Evolutionary conservation across 2,113 vertebrate species (phyloP).

Genomic region (Mystacornis crossleyi): DNA sequence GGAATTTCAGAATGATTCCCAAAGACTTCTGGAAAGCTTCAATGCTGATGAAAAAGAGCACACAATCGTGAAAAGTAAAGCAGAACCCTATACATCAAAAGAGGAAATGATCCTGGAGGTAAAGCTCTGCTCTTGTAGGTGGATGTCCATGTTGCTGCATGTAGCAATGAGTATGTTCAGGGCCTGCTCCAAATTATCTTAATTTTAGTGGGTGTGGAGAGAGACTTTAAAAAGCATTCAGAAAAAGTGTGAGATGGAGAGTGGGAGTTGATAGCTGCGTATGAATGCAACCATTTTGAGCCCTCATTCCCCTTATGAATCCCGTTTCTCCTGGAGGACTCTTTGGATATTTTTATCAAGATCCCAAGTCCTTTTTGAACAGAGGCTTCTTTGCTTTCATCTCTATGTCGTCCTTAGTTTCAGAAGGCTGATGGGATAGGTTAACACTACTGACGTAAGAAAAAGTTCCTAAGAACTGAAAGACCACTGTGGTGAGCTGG

Average conservation of each 20-base stretch:
- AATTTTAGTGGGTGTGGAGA: background rate
- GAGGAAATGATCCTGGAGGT: constrained; percentile 53
- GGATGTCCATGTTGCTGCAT: background rate
- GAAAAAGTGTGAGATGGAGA: background rate
- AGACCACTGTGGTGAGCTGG: background rate
- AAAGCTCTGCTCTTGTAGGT: background rate
- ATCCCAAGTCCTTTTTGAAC: background rate
- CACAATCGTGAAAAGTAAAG: background rate
- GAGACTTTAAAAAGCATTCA: background rate
- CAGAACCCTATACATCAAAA: background rate
- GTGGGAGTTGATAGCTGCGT: background rate
- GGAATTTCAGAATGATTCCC: constrained; percentile 77
- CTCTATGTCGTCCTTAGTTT: background rate
- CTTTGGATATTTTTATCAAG: background rate
- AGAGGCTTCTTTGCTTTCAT: background rate
- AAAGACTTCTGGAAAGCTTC: constrained; percentile 78
- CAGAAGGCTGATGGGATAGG: background rate
- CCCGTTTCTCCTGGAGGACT: background rate
- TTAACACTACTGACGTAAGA: background rate
- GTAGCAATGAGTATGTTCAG: background rate
- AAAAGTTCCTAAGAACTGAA: background rate
- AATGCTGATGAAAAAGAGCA: constrained; percentile 27
- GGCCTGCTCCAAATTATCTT: background rate
- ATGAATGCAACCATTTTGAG: background rate
- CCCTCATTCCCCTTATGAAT: background rate